Evolutionary conservation across 2,797 vertebrate species (phyloP).

Genomic region (Leptoclinus maculatus): DNA sequence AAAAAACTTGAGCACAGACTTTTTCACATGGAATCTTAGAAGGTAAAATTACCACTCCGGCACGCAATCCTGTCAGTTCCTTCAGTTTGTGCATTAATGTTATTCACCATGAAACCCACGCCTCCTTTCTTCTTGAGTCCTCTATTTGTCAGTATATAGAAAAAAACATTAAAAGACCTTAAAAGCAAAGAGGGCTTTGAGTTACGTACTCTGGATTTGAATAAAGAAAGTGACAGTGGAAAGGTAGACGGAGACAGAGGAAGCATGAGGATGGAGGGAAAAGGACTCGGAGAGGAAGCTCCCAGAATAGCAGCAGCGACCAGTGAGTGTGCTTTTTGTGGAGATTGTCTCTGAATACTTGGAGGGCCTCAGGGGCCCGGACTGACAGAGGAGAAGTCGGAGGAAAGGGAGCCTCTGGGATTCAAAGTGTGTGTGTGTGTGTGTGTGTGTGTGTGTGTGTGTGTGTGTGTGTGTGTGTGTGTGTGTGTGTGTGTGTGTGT

Average conservation of each 20-base stretch:
- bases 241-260: constrained; percentile 13
- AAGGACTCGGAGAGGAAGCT: constrained; percentile 41
- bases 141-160: no score
- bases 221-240: background rate
- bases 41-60: no score
- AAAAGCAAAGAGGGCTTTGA: background rate
- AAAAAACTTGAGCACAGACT: no score
- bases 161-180: no score
- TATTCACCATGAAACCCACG: no score
- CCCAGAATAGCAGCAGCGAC: constrained; percentile 77
- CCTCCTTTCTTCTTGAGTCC: no score
- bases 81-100: no score
- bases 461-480: constrained; percentile 40
- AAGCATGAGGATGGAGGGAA: constrained; percentile 29
- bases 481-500: background rate
- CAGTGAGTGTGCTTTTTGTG: constrained; percentile 75
- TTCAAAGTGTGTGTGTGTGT: constrained; percentile 35
- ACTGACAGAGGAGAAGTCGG: constrained; percentile 72
- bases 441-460: background rate
- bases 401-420: constrained; percentile 63
- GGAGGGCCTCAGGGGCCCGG: constrained; percentile 72
- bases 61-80: no score
- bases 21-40: no score
- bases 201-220: background rate
- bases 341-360: constrained; percentile 78